Base-by-base conservation (phyloP, 2,113 vertebrate species). In the Heterotilapia buettikoferi region DNA sequence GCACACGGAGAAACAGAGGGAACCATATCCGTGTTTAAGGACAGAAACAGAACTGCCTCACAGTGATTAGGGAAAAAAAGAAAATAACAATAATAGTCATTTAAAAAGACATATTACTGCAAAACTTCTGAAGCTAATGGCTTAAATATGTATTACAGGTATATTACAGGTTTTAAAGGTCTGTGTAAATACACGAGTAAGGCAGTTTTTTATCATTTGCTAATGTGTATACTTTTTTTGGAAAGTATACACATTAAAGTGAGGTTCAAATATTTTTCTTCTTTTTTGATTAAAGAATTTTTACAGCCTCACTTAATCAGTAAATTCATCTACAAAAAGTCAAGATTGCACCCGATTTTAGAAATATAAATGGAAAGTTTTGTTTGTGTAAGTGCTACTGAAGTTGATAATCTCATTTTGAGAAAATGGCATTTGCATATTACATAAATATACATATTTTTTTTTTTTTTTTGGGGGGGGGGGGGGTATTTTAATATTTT, bases 41-140 rank as follows among this genome's bases (percentile, higher is more conserved):
- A n/a, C 33, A 21, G 16, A 63, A 73, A 82, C 5, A 47, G 3
- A 47, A 0, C 0, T 76, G 40, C 68, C 14, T 47, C 68, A 76
- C 68, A 29, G 40, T 76, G 24, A 50, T 47, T 76, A 50, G 43
- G 2, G 14, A 1, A 9, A 21, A 66, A 21, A 73, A 18, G 9
- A 29, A 47, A 47, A 73, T 29, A 18, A 16, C 21, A 73, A 16
- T 29, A 73, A 10, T 2, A 26, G 38, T 11, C 1, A 0, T 14
- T 73, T 45, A 26, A 24, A 2, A 43, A 26, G 7, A 47, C 13
- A 73, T 47, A 73, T 45, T 1, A 18, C 21, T 29, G 1, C 24
- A 76, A 76, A 47, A 47, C 6, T 0, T 6, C 24, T 76, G 21
- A 29, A 47, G 10, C 4, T 0, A 47, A 47, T 47, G 24, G 1